These are phyloP conservation scores for Sigmodon hispidus DNA, from an alignment of 2,113 vertebrate species.

Conservation along the genomic window DNA sequence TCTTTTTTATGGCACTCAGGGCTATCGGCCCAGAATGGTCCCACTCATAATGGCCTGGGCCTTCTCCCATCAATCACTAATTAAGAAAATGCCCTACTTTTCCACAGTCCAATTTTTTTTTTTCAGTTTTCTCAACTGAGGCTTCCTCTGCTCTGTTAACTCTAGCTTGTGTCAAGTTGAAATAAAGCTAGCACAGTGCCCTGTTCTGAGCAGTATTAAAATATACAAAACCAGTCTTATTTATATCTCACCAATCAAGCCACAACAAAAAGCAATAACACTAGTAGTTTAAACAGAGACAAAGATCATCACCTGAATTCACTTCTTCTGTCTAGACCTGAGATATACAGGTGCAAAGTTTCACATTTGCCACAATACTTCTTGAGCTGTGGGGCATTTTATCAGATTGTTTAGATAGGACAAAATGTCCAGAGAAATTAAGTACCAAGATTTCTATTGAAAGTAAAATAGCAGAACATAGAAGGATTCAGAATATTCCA, in stretches of 20 bases:
- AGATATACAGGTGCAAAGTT: accelerated
- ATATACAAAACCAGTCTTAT: not conserved
- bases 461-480: not conserved
- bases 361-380: not conserved
- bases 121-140: not conserved
- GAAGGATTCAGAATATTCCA: not conserved
- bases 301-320: not conserved
- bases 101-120: not conserved
- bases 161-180: not conserved
- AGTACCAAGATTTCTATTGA: not conserved
- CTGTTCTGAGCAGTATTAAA: not conserved
- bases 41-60: not conserved
- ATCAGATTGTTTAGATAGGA: not conserved
- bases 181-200: not conserved
- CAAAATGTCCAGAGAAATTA: not conserved
- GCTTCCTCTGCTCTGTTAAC: not conserved
- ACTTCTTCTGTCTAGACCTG: not conserved
- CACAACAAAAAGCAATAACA: not conserved
- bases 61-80: not conserved
- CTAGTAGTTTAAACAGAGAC: not conserved
- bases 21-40: too few relatives aligned
- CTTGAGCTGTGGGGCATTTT: not conserved
- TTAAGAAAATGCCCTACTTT: not conserved
- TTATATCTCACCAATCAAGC: not conserved
- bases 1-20: not conserved